Evolutionary conservation across 1,140 invertebrate genomes (phyloP).

Genomic region (Trichoplusia ni): DNA sequence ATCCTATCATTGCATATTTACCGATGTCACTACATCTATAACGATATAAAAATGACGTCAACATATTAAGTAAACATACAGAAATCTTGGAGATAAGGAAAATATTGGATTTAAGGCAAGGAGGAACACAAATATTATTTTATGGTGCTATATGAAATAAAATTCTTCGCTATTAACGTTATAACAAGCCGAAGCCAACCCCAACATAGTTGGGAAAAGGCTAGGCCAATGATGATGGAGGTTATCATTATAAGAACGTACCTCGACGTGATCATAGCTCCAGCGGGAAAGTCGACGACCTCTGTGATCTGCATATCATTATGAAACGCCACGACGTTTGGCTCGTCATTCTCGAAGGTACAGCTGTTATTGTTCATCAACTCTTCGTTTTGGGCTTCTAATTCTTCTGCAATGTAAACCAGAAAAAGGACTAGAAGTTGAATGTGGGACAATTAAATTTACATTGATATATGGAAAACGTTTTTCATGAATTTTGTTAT

Average conservation of each 20-base stretch:
- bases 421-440: background rate
- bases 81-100: background rate
- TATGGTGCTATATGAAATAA: too few species aligned
- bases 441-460: background rate
- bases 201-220: too few species aligned
- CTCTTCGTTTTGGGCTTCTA: constrained; percentile 75
- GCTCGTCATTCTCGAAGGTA: constrained; percentile 88
- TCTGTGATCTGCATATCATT: constrained; percentile 89
- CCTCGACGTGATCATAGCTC: constrained; percentile 85
- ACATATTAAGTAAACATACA: background rate
- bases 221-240: too few species aligned
- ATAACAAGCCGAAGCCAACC: background rate
- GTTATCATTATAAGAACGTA: constrained; percentile 47
- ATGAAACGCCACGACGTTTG: constrained; percentile 90
- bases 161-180: too few species aligned
- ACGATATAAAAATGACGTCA: background rate
- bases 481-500: too few species aligned
- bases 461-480: too few species aligned
- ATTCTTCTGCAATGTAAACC: constrained; percentile 74
- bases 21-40: constrained; percentile 90
- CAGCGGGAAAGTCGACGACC: constrained; percentile 89
- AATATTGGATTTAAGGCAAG: background rate
- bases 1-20: constrained; percentile 85
- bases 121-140: too few species aligned
- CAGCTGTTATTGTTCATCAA: constrained; percentile 87